Conservation (phyloP, 2,113 vertebrate genomes). For the Emydocephalus ijimae region DNA sequence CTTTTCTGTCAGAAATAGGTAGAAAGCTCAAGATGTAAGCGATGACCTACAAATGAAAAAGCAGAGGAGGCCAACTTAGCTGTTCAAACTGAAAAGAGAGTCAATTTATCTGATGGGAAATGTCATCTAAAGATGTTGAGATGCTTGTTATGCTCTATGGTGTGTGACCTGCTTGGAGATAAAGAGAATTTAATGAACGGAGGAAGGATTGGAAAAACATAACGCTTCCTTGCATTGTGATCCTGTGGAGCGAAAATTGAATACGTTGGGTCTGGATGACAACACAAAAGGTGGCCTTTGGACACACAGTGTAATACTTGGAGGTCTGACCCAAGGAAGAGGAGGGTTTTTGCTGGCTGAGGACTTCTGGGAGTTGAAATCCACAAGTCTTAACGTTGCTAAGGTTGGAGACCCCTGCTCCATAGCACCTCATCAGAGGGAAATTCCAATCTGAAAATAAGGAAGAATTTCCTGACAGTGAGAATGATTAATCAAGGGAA, state of each 20-base stretch:
- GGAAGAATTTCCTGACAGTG: too few relatives aligned
- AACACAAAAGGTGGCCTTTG: not conserved
- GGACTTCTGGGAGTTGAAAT: too few relatives aligned
- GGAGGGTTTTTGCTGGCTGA: too few relatives aligned
- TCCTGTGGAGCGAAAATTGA: not conserved
- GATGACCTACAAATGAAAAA: slow-evolving; percentile 69
- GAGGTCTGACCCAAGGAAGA: too few relatives aligned
- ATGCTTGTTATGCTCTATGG: not conserved
- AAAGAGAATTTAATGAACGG: not conserved
- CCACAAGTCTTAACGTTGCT: too few relatives aligned
- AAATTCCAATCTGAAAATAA: too few relatives aligned
- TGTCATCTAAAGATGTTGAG: not conserved
- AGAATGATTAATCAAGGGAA: too few relatives aligned
- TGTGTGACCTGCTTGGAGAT: not conserved
- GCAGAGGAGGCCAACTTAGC: not conserved
- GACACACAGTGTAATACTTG: not conserved
- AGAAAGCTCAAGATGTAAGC: slow-evolving; percentile 81
- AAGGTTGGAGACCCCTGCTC: too few relatives aligned
- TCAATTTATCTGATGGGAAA: not conserved
- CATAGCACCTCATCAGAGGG: too few relatives aligned
- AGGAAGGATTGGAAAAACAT: not conserved
- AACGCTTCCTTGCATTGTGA: not conserved
- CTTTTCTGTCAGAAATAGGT: slow-evolving; percentile 77
- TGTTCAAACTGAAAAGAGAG: not conserved
- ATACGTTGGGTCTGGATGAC: not conserved